These are phyloP conservation scores for Neopipo cinnamomea DNA, from an alignment of 2,113 vertebrate species.

Conservation along the genomic window DNA sequence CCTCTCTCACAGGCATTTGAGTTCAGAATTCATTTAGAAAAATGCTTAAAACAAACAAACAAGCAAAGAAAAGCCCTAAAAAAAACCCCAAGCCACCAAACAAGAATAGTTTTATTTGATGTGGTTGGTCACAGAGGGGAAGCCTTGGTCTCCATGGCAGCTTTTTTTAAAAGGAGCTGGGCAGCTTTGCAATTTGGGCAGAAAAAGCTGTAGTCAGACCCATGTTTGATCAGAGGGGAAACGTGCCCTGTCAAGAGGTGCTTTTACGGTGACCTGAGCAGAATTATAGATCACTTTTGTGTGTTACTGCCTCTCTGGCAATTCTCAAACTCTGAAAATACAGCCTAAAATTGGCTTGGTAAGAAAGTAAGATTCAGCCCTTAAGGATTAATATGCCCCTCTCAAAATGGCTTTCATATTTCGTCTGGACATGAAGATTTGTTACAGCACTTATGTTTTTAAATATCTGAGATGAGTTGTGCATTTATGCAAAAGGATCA, in stretches of 20 bases:
- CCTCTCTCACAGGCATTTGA: not conserved
- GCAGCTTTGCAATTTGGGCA: not conserved
- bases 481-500: accelerated
- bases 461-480: not conserved
- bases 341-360: not conserved
- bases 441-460: not conserved
- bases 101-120: not conserved
- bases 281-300: not conserved
- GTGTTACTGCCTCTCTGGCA: not conserved
- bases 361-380: not conserved
- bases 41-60: not conserved
- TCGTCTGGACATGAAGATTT: not conserved
- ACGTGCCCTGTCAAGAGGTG: not conserved
- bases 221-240: not conserved
- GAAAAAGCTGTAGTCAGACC: not conserved
- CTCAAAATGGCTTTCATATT: not conserved
- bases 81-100: accelerated
- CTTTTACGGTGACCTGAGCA: not conserved
- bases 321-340: not conserved
- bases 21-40: not conserved
- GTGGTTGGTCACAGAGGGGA: not conserved
- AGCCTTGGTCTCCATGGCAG: not conserved
- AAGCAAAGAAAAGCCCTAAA: not conserved
- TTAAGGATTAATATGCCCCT: not conserved
- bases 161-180: not conserved